Conservation (phyloP, 2,113 vertebrate genomes). For the Bufo bufo region DNA sequence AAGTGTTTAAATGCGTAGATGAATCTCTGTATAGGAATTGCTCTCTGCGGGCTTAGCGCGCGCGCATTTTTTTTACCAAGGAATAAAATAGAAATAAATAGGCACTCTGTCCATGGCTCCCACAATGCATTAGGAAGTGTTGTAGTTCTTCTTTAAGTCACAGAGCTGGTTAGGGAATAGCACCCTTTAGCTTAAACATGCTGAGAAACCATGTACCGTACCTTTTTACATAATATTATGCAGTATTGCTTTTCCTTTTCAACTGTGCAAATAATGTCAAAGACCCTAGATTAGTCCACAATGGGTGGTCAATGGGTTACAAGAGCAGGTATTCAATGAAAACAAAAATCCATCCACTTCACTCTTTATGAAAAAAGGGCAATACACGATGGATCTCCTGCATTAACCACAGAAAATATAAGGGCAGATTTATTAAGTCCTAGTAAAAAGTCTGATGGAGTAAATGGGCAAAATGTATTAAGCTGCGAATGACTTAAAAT, state of each 20-base stretch:
- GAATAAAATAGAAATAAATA: no score
- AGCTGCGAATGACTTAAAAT: no score
- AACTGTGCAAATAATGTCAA: not conserved
- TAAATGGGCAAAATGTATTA: no score
- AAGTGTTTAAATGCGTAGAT: constrained; percentile 33
- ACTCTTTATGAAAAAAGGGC: no score
- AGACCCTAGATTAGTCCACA: not conserved
- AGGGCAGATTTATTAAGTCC: no score
- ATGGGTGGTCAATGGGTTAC: not conserved
- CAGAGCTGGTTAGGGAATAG: not conserved
- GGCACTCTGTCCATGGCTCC: not conserved
- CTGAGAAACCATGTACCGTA: not conserved
- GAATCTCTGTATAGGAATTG: not conserved
- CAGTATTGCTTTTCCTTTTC: not conserved
- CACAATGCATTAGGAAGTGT: not conserved
- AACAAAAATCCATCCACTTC: no score
- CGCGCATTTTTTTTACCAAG: no score
- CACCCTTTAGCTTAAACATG: not conserved
- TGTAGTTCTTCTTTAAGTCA: not conserved
- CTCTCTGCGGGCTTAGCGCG: not conserved
- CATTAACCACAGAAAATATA: no score
- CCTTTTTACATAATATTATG: not conserved
- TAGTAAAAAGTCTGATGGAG: no score
- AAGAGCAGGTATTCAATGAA: no score
- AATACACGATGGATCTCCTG: no score